These are phyloP conservation scores for Volucella zonaria DNA, from an alignment of 2,888 invertebrate genomes.

Conservation along the genomic window DNA sequence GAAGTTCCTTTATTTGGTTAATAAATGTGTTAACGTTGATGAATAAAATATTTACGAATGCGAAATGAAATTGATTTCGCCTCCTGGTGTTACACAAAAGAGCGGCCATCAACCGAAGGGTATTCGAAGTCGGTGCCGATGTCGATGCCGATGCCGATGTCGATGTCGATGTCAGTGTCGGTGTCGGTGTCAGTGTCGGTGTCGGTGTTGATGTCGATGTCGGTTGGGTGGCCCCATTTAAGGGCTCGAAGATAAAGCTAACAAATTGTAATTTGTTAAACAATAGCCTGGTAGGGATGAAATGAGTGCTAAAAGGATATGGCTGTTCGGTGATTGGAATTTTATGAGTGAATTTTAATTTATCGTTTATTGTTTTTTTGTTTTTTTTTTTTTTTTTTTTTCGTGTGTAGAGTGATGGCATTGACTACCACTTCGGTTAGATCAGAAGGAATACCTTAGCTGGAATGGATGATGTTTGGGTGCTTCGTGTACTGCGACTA, in stretches of 20 bases:
- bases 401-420: no score
- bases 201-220: not conserved
- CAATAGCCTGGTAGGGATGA: not conserved
- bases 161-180: not conserved
- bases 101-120: not conserved
- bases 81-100: not conserved
- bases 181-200: not conserved
- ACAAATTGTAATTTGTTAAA: slow-evolving; percentile 61
- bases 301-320: slow-evolving; percentile 9
- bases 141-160: not conserved
- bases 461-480: no score
- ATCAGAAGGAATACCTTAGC: no score
- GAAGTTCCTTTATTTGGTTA: slow-evolving; percentile 68
- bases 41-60: slow-evolving; percentile 73
- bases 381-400: no score
- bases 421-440: no score
- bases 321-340: slow-evolving; percentile 43
- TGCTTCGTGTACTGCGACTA: no score
- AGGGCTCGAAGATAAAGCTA: slow-evolving; percentile 25
- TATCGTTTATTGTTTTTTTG: not conserved
- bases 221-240: slow-evolving; percentile 3
- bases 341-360: slow-evolving; percentile 51
- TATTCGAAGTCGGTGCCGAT: not conserved
- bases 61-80: slow-evolving; percentile 70
- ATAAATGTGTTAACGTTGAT: slow-evolving; percentile 74